Percentiles rank a stretch among this genome's conserved stretches.
Conservation (phyloP, 1,140 invertebrate genomes). For the Holotrichia oblita region DNA sequence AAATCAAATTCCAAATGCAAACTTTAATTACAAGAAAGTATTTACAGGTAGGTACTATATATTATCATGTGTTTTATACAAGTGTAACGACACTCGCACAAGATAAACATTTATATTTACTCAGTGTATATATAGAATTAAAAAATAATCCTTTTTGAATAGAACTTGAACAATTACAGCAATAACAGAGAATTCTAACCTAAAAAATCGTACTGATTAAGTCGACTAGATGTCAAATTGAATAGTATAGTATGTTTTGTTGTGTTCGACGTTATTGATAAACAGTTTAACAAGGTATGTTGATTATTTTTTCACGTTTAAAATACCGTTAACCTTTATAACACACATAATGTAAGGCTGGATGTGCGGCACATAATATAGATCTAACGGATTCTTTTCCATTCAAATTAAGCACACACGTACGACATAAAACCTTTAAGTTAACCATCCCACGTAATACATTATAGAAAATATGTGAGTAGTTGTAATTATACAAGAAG, state of each 20-base stretch:
- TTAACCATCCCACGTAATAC: background rate
- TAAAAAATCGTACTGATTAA: background rate
- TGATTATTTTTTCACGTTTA: constrained; percentile 32
- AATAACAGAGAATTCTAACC: background rate
- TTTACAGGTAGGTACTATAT: too few relatives aligned
- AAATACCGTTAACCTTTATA: constrained; percentile 25
- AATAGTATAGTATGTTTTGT: background rate
- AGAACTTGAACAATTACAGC: background rate
- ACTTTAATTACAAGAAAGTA: too few relatives aligned
- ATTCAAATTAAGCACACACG: background rate
- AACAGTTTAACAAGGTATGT: constrained; percentile 24
- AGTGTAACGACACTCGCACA: too few relatives aligned
- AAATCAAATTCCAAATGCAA: too few relatives aligned
- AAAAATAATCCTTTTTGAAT: background rate
- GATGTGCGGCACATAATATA: constrained; percentile 18
- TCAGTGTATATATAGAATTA: background rate
- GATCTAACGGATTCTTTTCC: constrained; percentile 32
- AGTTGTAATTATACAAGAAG: background rate
- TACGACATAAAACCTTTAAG: background rate
- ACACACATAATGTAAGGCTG: constrained; percentile 29
- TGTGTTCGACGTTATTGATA: constrained; percentile 9
- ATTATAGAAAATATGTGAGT: background rate
- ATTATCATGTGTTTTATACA: too few relatives aligned
- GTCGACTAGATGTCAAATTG: background rate
- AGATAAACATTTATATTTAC: too few relatives aligned